Evolutionary conservation across 2,113 vertebrate genomes (phyloP).

Genomic region (Platichthys stellatus): DNA sequence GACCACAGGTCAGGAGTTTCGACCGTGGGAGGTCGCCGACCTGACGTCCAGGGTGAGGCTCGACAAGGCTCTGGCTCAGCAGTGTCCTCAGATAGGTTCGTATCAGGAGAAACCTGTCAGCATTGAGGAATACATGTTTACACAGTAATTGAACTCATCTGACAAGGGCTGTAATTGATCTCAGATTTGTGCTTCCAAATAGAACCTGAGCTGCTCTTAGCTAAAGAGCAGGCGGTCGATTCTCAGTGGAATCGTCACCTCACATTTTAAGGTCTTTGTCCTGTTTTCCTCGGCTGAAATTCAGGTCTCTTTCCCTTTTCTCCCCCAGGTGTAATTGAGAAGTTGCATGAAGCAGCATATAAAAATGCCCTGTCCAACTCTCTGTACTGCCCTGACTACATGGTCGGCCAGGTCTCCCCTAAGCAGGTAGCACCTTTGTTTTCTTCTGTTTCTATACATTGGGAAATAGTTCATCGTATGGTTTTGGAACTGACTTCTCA

Average conservation of each 20-base stretch:
- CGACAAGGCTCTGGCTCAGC: constrained; percentile 87
- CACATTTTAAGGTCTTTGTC: not conserved
- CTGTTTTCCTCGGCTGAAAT: not conserved
- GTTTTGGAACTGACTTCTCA: not conserved
- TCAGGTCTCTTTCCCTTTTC: not conserved
- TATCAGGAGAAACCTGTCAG: not conserved
- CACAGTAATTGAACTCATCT: not conserved
- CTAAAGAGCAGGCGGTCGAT: not conserved
- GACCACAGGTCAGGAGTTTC: constrained; percentile 91
- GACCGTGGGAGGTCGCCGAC: constrained; percentile 89
- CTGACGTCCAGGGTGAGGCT: constrained; percentile 84
- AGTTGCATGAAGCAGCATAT: constrained; percentile 84
- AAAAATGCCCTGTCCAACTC: constrained; percentile 87
- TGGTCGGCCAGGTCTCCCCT: constrained; percentile 85
- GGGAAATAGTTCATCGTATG: not conserved
- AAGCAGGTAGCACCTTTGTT: constrained; percentile 82
- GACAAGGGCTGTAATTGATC: not conserved
- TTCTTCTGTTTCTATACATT: not conserved
- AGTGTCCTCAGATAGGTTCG: constrained; percentile 89
- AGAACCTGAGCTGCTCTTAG: not conserved
- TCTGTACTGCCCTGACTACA: constrained; percentile 91
- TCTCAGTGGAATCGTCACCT: not conserved
- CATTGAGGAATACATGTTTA: not conserved
- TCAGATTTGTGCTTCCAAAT: not conserved
- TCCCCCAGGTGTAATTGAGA: constrained; percentile 88